Conservation (phyloP, 1,140 invertebrate species). For the Camponotus vicinus region DNA sequence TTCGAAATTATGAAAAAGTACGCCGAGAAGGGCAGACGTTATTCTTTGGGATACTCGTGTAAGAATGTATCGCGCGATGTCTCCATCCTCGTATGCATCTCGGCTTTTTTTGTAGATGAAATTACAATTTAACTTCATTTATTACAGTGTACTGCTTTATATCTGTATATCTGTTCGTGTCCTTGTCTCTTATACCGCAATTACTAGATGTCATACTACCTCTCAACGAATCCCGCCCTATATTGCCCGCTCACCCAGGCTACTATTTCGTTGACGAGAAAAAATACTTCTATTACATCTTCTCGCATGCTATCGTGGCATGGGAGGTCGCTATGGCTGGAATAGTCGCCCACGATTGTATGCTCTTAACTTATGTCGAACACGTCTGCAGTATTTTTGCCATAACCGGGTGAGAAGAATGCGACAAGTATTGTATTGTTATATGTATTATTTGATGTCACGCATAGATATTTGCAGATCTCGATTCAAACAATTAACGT, state of each 20-base stretch:
- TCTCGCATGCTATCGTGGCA: background rate
- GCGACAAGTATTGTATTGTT: background rate
- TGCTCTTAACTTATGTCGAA: constrained; percentile 40
- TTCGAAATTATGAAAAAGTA: constrained; percentile 44
- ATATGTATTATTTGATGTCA: background rate
- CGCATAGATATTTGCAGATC: constrained; percentile 20
- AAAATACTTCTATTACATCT: constrained; percentile 44
- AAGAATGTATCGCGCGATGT: background rate
- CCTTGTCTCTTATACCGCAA: constrained; percentile 17
- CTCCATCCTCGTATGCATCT: background rate
- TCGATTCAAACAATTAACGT: constrained; percentile 27
- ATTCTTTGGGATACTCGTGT: constrained; percentile 31
- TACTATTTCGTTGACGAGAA: constrained; percentile 57
- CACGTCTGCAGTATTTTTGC: constrained; percentile 62
- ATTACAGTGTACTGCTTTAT: constrained; percentile 38
- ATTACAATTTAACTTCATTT: background rate
- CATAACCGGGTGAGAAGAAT: constrained; percentile 43
- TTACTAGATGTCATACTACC: constrained; percentile 40
- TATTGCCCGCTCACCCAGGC: background rate
- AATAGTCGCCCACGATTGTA: constrained; percentile 32
- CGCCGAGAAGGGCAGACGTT: constrained; percentile 22
- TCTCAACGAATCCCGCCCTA: constrained; percentile 47
- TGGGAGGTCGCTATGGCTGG: constrained; percentile 6
- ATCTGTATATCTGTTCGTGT: background rate
- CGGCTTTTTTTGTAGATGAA: background rate